Evolutionary conservation across 2,888 invertebrate species (phyloP), one percentile per base, ranked within the genome.

Genomic region (Spilosoma lubricipeda): DNA sequence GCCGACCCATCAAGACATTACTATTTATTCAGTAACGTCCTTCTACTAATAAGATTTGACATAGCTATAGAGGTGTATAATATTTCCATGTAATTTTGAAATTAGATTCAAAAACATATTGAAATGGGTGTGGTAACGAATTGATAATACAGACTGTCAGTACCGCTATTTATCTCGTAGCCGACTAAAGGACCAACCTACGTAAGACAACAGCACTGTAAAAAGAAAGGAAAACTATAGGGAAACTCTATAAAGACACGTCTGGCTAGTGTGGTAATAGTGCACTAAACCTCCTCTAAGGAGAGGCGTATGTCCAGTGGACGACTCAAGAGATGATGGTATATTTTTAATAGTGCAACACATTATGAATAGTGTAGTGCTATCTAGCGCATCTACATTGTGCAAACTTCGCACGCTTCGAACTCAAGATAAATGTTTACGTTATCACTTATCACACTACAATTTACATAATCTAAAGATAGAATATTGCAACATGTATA

Each of bases 391-490:
- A 67, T 67, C 8, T 67, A 42, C 18, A 67, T 67, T 67, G 18
- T 67, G 45, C 59, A 59, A 27, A 59, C 27, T 59, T 13, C 15
- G 59, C 59, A 59, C 27, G 4, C 59, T 59, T 59, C 59, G 27
- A 27, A 5, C 27, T 59, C 27, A 59, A 59, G 30, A 45, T 45
- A 67, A 45, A 67, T 67, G 67, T 67, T 67, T 67, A 30, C 45
- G 3, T 27, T 67, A 30, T 45, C 42, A 67, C 42, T 67, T 67
- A 67, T 67, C 67, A 45, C 45, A 45, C 27, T 30, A 67, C 45
- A 67, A 67, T 67, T 27, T 67, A 67, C 30, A 67, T 67, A 45
- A 67, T 30, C 67, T 45, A 42, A 42, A 45, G 67, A 67, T 67
- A 67, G 30, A 67, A 67, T 67, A 30, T 67, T 67, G 45, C 30